Base-by-base conservation (phyloP, 1,140 invertebrate species). In the Philaenus spumarius region DNA sequence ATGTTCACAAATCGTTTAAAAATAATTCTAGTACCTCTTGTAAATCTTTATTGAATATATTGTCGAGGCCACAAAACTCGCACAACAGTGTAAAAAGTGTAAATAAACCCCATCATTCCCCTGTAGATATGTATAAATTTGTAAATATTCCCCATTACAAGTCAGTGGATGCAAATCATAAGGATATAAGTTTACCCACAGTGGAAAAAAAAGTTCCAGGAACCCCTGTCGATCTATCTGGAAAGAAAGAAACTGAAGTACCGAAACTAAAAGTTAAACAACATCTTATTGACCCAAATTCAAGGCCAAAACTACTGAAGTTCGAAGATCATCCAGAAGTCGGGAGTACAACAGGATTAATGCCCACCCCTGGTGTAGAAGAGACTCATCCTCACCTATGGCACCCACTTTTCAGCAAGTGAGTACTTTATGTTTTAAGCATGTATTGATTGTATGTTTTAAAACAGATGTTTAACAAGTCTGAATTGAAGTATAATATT, bases 331-430 rank as follows among this genome's bases (percentile, higher is more conserved):
- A 77, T 17, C 74, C 77, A 2, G 78, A 81, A 64, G 77, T 80
- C 5, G 80, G 79, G 55, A 81, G 79, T 68, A 80, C 79, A 9
- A 81, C 79, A 0, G 67, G 66, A 11, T 69, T 69, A 47, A 64
- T 73, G 22, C 9, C 26, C 26, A 54, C 47, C n/a, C 60, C 47
- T 17, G 69, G 71, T 61, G 47, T 68, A 55, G 71, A 74, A 51
- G 76, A 79, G 45, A 68, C 73, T 26, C 78, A 82, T 58, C 78
- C 78, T 34, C 78, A 82, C 37, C 70, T 85, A 17, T 85, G 83
- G 82, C 82, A 85, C 76, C 82, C 83, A 4, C 72, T 85, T 0
- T 85, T 85, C 66, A 81, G 82, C 71, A 84, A 81, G 82, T 85
- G 71, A 80, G 70, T 70, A 48, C 37, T 45, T 5, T 4, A 9